Percentiles rank a stretch among this genome's conserved stretches.
These are phyloP conservation scores for Nannoperca australis DNA, from an alignment of 2,797 vertebrate genomes.

Conservation along the genomic window DNA sequence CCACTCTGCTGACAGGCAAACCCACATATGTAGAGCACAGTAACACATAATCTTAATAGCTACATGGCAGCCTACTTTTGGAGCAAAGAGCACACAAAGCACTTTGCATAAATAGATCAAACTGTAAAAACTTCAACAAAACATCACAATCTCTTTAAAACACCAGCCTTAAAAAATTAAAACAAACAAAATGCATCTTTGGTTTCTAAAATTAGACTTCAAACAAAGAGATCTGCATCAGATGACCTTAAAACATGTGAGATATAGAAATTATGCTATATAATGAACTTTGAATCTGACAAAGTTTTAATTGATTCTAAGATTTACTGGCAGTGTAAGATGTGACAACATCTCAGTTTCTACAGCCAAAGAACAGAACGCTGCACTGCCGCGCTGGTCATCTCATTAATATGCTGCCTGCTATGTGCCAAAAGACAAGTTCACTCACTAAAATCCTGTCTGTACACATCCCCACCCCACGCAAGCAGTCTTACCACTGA, in stretches of 20 bases:
- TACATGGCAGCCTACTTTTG: conserved; percentile 48
- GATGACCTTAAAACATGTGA: neutral
- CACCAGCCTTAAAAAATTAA: conserved; percentile 25
- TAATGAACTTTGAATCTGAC: too few relatives aligned
- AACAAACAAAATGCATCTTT: neutral
- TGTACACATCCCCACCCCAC: conserved; percentile 19
- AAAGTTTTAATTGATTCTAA: conserved; percentile 11
- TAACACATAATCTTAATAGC: conserved; percentile 16
- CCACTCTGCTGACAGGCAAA: conserved; percentile 23
- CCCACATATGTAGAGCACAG: conserved; percentile 16
- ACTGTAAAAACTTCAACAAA: conserved; percentile 21
- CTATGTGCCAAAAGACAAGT: conserved; percentile 31
- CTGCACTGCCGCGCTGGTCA: conserved; percentile 6
- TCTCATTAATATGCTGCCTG: conserved; percentile 44
- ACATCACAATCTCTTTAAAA: neutral
- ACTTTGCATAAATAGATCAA: conserved; percentile 69
- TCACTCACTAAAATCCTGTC: conserved; percentile 26
- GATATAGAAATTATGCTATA: too few relatives aligned
- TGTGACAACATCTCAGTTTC: conserved; percentile 30
- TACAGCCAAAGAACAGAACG: conserved; percentile 9
- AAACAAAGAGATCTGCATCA: neutral
- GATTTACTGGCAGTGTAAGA: conserved; percentile 14
- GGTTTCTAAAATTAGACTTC: conserved; percentile 21
- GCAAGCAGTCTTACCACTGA: conserved; percentile 74
- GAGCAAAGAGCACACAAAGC: conserved; percentile 33